These are phyloP conservation scores for Phylloscopus whistleri DNA, from an alignment of 2,113 vertebrate genomes.

Conservation along the genomic window DNA sequence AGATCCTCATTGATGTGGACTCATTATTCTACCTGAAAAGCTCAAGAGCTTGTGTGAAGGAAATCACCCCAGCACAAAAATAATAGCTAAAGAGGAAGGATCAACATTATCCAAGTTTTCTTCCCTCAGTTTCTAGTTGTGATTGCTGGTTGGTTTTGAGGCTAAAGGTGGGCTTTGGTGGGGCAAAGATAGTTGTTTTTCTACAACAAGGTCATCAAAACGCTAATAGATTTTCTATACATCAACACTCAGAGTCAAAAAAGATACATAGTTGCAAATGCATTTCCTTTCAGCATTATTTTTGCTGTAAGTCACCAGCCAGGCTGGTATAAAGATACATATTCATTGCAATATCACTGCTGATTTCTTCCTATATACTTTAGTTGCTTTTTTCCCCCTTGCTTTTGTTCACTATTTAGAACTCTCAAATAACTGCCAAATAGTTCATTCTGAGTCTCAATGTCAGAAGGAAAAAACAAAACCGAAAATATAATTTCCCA, in stretches of 20 bases:
- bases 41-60: neutral
- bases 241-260: neutral
- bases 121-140: neutral
- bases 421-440: neutral
- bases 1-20: neutral
- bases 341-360: neutral
- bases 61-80: neutral
- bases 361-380: neutral
- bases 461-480: neutral
- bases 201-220: neutral
- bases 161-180: neutral
- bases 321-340: neutral
- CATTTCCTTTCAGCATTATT: neutral
- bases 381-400: neutral
- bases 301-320: neutral
- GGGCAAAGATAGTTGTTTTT: neutral
- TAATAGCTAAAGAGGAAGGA: neutral
- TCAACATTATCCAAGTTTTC: neutral
- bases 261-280: neutral
- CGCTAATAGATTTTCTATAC: neutral
- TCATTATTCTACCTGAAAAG: neutral
- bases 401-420: neutral
- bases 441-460: neutral
- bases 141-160: neutral
- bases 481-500: neutral